Evolutionary conservation across 2,113 vertebrate genomes (phyloP).

Genomic region (Sinocyclocheilus maitianheensis): DNA sequence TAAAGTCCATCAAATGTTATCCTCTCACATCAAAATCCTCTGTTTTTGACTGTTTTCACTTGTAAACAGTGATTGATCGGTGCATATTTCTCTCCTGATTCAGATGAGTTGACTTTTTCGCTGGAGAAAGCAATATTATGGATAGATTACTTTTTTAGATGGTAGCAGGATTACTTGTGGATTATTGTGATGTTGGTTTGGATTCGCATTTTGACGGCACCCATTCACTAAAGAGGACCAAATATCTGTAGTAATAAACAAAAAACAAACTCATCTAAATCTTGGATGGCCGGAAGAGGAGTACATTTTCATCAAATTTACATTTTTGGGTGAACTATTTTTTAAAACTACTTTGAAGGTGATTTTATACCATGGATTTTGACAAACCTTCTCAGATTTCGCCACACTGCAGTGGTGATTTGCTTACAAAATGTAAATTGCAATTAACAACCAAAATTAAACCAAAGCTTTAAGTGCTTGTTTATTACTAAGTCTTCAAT

Average conservation of each 20-base stretch:
- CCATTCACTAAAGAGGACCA: not conserved
- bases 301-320: not conserved
- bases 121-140: not conserved
- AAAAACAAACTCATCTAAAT: not conserved
- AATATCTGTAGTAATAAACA: not conserved
- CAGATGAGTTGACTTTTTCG: not conserved
- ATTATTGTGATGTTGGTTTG: not conserved
- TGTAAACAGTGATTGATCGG: no score
- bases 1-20: not conserved
- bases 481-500: slow-evolving; percentile 59
- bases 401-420: slow-evolving; percentile 11
- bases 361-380: not conserved
- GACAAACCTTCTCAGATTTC: not conserved
- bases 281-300: not conserved
- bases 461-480: slow-evolving; percentile 59
- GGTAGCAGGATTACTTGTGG: not conserved
- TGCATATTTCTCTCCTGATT: not conserved
- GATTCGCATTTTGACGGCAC: not conserved
- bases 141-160: not conserved
- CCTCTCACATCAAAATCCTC: no score
- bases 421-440: slow-evolving; percentile 28
- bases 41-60: no score
- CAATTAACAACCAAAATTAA: slow-evolving; percentile 59
- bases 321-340: not conserved
- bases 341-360: not conserved